Evolutionary conservation across 2,888 invertebrate species (phyloP).

Genomic region (Acanthoscelides obtectus): DNA sequence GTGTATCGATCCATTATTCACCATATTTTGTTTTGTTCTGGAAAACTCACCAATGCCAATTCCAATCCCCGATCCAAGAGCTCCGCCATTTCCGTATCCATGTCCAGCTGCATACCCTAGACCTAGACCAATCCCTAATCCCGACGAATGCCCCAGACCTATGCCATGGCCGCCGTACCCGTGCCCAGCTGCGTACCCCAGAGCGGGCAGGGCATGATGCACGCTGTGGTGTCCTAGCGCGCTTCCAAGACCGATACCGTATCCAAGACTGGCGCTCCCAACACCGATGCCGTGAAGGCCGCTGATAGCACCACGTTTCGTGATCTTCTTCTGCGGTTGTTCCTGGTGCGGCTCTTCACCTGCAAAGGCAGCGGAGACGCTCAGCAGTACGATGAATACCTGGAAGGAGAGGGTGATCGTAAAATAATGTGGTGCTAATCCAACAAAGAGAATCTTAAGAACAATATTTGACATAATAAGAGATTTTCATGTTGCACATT

Average conservation of each 20-base stretch:
- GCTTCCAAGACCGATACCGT: conserved; percentile 5
- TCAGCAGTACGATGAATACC: conserved; percentile 47
- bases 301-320: conserved; percentile 49
- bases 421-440: no score
- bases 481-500: not conserved
- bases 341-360: conserved; percentile 38
- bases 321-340: conserved; percentile 40
- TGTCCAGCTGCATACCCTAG: not conserved
- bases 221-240: conserved; percentile 14
- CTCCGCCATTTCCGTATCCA: conserved; percentile 14
- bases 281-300: conserved; percentile 35
- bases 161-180: not conserved
- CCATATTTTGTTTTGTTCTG: no score
- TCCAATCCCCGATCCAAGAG: conserved; percentile 12
- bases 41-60: conserved; percentile 3
- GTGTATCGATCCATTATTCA: no score
- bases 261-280: conserved; percentile 35
- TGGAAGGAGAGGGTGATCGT: no score
- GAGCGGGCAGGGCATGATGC: conserved; percentile 1
- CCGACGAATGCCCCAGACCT: not conserved
- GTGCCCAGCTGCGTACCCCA: not conserved
- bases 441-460: no score
- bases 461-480: no score
- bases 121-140: not conserved
- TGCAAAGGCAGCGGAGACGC: conserved; percentile 43